A percentile compares a stretch with the other conserved stretches of the same genome.
These are phyloP conservation scores for Microhierax caerulescens DNA, from an alignment of 2,797 vertebrate species.

Conservation along the genomic window DNA sequence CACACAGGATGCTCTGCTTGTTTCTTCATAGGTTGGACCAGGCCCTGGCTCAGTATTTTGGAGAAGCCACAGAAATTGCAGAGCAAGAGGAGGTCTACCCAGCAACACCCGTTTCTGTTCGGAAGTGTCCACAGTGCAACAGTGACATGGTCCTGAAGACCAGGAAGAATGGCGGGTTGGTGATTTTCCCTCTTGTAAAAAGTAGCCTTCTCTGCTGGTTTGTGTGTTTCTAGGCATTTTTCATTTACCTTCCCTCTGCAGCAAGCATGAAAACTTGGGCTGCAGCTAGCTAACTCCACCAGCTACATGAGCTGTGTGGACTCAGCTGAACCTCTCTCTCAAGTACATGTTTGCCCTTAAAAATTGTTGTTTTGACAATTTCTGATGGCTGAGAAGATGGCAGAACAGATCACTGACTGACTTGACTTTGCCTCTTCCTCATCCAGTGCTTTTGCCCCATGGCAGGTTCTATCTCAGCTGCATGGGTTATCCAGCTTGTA, in stretches of 20 bases:
- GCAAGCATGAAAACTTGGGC: not conserved
- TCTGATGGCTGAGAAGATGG: not conserved
- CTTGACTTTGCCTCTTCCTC: not conserved
- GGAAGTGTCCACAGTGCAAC: conserved; percentile 90
- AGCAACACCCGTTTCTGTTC: conserved; percentile 78
- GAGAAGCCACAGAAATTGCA: conserved; percentile 77
- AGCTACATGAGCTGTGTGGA: not conserved
- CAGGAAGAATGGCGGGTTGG: conserved; percentile 87
- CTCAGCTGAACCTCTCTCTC: not conserved
- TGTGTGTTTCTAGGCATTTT: not conserved
- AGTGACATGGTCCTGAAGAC: conserved; percentile 93
- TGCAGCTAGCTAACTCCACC: not conserved
- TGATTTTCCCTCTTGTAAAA: not conserved
- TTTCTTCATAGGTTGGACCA: conserved; percentile 85
- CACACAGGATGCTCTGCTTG: not conserved
- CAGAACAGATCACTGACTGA: rapidly evolving
- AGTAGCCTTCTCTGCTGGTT: not conserved
- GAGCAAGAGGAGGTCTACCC: conserved; percentile 82
- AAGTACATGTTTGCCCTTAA: not conserved
- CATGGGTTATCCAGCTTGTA: conserved; percentile 87
- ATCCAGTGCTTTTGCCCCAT: not conserved
- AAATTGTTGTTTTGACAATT: not conserved
- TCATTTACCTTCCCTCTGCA: not conserved
- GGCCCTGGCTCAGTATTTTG: conserved; percentile 90
- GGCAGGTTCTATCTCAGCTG: conserved; percentile 91